Base-by-base conservation (phyloP, 2,888 invertebrate genomes). In the Panorpa germanica region DNA sequence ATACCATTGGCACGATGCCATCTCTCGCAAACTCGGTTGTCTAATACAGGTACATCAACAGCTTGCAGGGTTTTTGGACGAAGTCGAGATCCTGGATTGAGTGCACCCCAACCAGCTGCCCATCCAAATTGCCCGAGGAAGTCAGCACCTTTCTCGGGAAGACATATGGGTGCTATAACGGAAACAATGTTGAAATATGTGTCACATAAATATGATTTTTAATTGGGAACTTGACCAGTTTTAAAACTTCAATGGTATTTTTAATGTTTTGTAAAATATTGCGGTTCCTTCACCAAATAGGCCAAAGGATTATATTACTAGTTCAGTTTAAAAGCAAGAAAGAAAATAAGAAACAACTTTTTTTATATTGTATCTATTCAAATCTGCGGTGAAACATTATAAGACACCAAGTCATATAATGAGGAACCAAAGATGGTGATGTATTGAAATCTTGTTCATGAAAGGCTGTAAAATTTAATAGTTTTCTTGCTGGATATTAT, bases 51-150 rank as follows among this genome's bases (percentile, higher is more conserved):
- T 37, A 90, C 88, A 45, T 85, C 83, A 7, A 88, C 86, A 0
- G 85, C 81, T 52, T 90, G 88, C 31, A 90, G 57, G 0, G 86
- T 88, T 45, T 88, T 78, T 2, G 90, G 88, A 5, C 88, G 65
- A 32, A 88, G 53, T 39, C 88, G 62, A 1, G 88, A 88, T 29
- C 88, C 88, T 40, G 70, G 69, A 47, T 70, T 70, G 6, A 88
- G 57, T 1, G 90, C 88, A 9, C 88, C 90, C 90, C 90, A 90
- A 15, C 88, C 86, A 0, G 86, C 86, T 5, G 85, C 86, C 70
- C 86, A 86, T 15, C 85, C 88, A 42, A 77, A 83, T 50, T 85
- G 82, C 2, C 88, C 88, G 26, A 86, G 61, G 57, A 85, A 88
- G 50, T 81, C 83, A 25, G 83, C 78, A 26, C 82, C 83, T 43